Evolutionary conservation across 2,888 invertebrate genomes (phyloP), one percentile per base, ranked within the genome.

Genomic region (Entomobrya proxima): DNA sequence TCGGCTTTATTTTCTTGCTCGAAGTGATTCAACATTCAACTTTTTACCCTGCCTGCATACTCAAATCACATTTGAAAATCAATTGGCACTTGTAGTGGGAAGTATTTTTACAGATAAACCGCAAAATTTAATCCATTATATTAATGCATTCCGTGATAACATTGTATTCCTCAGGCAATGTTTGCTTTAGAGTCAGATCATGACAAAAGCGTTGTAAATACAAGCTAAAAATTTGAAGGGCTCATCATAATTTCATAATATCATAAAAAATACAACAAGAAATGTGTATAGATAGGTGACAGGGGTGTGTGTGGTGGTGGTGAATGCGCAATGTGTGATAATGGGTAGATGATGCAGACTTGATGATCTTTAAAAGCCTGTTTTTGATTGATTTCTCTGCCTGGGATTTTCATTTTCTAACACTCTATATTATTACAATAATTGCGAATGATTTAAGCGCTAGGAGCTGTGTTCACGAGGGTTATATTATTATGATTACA

Each of bases 341-440:
- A 61, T 35, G 61, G 61, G 18, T 32, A 32, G 5, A n/a, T 69
- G 47, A 47, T 72, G 55, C 32, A 61, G 32, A 27, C 4, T 15
- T 15, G 35, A 67, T 67, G 64, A 18, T 67, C 35, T 67, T 67
- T 21, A 72, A 82, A 75, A 75, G 75, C 75, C 61, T 50, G 61
- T 61, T 82, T 74, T 64, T 47, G 50, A 82, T 61, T 75, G 82
- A 82, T 82, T 82, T 61, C 44, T 58, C 40, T 5, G 18, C 5
- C 15, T 58, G 3, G 2, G 24, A 24, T 15, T 47, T 21, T 1
- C 9, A 5, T 55, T 9, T 6, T 35, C 15, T n/a, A 52, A 21
- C 69, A 32, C 15, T 13, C 44, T 61, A 44, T 81, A 55, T 69
- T 37, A 80, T 69, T 80, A 80, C 80, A 21, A 40, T 80, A 72